phyloP scores from a whole-genome alignment of 2,797 vertebrate species.

The Martes flavigula region DNA sequence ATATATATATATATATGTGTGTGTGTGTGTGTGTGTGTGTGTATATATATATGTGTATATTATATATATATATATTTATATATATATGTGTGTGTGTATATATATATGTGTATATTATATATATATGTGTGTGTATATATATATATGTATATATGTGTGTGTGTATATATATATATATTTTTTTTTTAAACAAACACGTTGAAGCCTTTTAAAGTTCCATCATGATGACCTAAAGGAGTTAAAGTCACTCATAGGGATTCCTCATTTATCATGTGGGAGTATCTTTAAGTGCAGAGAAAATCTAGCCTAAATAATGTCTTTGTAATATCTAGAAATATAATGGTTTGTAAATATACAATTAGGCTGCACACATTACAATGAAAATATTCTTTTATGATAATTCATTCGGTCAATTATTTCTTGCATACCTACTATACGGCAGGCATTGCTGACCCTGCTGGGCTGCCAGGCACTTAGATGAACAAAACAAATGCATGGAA shows the following conservation, averaged over 20 bases:
- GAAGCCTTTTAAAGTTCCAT: background rate
- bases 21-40: too few relatives aligned
- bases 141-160: too few relatives aligned
- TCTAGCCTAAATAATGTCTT: constrained; percentile 12
- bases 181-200: background rate
- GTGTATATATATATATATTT: too few relatives aligned
- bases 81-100: too few relatives aligned
- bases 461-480: background rate
- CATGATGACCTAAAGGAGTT: background rate
- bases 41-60: background rate
- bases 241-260: background rate
- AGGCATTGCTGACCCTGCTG: background rate
- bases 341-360: background rate
- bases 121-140: too few relatives aligned
- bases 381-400: background rate
- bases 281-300: constrained; percentile 9
- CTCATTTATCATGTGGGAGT: background rate
- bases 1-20: too few relatives aligned
- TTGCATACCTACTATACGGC: background rate
- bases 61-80: too few relatives aligned
- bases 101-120: too few relatives aligned
- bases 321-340: constrained; percentile 3
- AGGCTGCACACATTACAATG: background rate
- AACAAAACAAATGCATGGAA: background rate
- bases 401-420: background rate